Evolutionary conservation across 2,113 vertebrate genomes (phyloP).

Genomic region (Galemys pyrenaicus): DNA sequence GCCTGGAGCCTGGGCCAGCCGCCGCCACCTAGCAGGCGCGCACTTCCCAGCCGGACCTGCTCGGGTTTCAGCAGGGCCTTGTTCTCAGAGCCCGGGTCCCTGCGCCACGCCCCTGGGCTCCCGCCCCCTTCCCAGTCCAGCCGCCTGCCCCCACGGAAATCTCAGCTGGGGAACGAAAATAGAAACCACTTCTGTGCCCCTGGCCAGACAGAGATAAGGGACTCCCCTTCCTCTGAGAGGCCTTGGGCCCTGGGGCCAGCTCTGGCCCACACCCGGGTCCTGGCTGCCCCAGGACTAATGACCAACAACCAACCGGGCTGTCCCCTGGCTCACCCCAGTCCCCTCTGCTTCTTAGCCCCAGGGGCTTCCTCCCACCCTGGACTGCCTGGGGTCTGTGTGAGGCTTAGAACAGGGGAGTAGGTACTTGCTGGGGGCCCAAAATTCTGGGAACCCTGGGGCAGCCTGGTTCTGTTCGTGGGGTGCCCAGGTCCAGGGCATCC

Average conservation of each 20-base stretch:
- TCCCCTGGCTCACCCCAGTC: no score
- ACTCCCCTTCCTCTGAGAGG: background rate
- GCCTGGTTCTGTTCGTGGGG: rapidly evolving
- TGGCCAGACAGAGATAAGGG: constrained; percentile 36
- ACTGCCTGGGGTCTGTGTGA: background rate
- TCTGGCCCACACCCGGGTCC: no score
- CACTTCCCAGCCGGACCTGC: background rate
- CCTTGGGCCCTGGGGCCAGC: no score
- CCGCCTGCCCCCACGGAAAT: no score
- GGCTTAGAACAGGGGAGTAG: background rate
- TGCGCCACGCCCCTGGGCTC: background rate
- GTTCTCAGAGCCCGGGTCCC: background rate
- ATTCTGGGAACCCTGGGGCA: background rate
- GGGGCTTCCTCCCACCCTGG: background rate
- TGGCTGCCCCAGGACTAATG: no score
- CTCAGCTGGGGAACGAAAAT: constrained; percentile 60
- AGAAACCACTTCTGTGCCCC: constrained; percentile 50
- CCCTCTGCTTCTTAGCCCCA: background rate
- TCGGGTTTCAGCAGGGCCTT: constrained; percentile 26
- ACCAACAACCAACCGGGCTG: no score
- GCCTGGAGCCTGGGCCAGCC: rapidly evolving
- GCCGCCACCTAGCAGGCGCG: background rate
- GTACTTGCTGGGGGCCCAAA: no score
- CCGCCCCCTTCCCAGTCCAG: background rate
- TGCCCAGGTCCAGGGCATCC: no score